Percentiles rank a stretch among this genome's conserved stretches.
Conservation (phyloP, 2,113 vertebrate species). For the Dissostichus mawsoni region DNA sequence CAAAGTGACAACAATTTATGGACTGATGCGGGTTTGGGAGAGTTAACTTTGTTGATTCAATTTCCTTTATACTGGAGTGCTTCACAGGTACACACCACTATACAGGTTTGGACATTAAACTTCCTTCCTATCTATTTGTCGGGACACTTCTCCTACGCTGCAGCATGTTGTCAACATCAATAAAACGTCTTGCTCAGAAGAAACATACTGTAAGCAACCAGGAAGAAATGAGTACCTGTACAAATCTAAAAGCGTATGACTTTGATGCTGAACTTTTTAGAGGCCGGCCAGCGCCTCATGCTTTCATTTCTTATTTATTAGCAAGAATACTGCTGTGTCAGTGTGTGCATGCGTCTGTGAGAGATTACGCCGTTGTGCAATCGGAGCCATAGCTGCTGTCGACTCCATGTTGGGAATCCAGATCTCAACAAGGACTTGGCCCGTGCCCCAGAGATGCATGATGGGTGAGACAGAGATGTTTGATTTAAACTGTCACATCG, state of each 20-base stretch:
- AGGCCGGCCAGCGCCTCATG: constrained; percentile 35
- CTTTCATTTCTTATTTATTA: constrained; percentile 68
- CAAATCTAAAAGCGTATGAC: constrained; percentile 37
- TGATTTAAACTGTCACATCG: constrained; percentile 72
- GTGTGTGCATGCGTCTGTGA: constrained; percentile 55
- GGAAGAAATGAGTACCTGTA: not conserved
- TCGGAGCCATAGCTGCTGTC: constrained; percentile 46
- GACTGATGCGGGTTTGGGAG: not conserved
- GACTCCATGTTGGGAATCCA: constrained; percentile 53
- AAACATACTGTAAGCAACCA: constrained; percentile 18
- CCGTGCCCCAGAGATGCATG: constrained; percentile 58
- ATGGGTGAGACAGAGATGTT: constrained; percentile 69
- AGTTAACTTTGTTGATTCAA: not conserved
- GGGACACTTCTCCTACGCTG: constrained; percentile 10
- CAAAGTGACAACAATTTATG: not conserved
- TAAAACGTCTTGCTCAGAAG: constrained; percentile 25
- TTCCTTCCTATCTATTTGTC: constrained; percentile 5
- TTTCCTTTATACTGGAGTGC: not conserved
- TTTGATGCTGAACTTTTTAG: constrained; percentile 60
- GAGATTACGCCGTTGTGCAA: constrained; percentile 49
- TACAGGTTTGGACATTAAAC: constrained; percentile 30
- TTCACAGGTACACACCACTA: not conserved
- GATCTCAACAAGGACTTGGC: constrained; percentile 68
- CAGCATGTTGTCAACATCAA: constrained; percentile 44
- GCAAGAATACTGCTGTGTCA: constrained; percentile 63